Percentiles rank a stretch among this genome's conserved stretches.
Conservation (phyloP, 2,797 vertebrate species). For the Sitta carolinensis region DNA sequence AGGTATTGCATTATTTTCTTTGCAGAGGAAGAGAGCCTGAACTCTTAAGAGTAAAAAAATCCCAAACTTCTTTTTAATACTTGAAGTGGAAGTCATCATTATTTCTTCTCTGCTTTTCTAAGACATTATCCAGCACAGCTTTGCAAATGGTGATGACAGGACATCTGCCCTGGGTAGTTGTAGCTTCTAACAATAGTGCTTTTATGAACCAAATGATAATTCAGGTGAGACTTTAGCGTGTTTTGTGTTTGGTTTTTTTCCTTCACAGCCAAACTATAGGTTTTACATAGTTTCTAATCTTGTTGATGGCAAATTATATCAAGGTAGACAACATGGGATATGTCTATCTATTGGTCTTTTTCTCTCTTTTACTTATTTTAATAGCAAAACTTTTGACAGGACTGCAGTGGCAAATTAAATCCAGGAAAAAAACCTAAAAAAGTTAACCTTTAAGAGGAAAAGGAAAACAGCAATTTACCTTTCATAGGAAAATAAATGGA, state of each 20-base stretch:
- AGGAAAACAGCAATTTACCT: background rate
- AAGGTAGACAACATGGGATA: background rate
- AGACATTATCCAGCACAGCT: background rate
- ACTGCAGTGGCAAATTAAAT: conserved; percentile 27
- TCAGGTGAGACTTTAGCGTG: background rate
- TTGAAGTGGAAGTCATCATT: background rate
- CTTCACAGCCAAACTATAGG: background rate
- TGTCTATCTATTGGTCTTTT: background rate
- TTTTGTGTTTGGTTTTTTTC: fast-evolving
- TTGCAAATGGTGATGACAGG: background rate
- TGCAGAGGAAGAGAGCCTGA: background rate
- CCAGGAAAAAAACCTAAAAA: background rate
- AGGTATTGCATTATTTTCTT: background rate
- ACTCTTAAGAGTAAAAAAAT: background rate
- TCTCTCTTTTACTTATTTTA: background rate
- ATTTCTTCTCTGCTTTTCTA: background rate
- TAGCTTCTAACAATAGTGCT: background rate
- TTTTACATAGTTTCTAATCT: background rate
- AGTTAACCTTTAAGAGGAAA: background rate
- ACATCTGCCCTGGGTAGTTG: background rate
- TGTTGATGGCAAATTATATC: background rate
- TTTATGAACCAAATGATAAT: background rate
- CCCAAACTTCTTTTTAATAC: background rate
- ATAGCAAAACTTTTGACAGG: background rate
- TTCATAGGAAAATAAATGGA: conserved; percentile 6